These are phyloP conservation scores for Agapornis canus DNA, from an alignment of 2,797 vertebrate genomes.

Conservation along the genomic window DNA sequence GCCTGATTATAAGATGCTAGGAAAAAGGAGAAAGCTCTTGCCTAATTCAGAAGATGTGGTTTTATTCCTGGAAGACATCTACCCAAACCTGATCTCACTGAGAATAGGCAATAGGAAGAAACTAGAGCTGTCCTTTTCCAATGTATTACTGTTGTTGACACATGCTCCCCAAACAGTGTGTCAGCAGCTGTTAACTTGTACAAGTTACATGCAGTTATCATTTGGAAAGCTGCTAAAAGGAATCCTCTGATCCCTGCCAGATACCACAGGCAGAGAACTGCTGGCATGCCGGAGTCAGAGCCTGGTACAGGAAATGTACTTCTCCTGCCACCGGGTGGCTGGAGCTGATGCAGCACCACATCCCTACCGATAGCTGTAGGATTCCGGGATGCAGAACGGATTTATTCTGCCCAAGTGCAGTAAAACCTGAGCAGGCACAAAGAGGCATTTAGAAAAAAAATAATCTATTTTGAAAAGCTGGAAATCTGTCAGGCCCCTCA, in stretches of 20 bases:
- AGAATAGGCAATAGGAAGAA: background rate
- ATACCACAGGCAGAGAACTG: background rate
- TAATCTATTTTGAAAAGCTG: background rate
- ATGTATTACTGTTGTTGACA: background rate
- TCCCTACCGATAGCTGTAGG: accelerated
- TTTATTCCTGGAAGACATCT: background rate
- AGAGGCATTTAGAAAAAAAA: background rate
- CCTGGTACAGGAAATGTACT: background rate
- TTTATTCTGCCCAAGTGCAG: background rate
- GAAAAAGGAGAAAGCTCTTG: background rate
- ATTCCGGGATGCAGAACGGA: accelerated
- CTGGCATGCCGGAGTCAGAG: background rate
- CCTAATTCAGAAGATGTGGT: background rate
- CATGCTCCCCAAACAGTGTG: background rate
- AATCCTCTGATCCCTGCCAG: background rate
- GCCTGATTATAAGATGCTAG: background rate
- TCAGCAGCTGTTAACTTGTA: background rate
- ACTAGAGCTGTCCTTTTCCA: background rate
- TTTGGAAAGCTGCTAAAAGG: background rate
- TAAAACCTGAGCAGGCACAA: background rate
- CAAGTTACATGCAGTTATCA: accelerated
- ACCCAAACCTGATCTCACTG: background rate
- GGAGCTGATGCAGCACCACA: background rate
- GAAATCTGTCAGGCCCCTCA: background rate
- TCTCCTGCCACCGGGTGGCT: conserved; percentile 56